Evolutionary conservation across 2,113 vertebrate species (phyloP).

Genomic region (Jacana jacana): DNA sequence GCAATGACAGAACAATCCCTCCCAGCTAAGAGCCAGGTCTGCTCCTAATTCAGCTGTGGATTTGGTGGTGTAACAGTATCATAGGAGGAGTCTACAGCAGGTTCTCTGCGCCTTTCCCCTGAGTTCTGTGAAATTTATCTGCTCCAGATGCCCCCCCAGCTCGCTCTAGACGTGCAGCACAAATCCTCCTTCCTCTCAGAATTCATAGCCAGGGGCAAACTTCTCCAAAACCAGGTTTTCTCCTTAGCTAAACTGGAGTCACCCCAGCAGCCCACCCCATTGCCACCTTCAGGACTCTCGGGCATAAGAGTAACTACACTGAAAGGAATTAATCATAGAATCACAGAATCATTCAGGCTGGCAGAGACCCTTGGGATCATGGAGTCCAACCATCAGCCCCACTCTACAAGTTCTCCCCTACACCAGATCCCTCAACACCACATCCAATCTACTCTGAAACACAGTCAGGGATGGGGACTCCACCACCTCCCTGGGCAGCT

Average conservation of each 20-base stretch:
- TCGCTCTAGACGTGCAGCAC: background rate
- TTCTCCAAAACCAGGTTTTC: background rate
- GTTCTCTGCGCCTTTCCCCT: background rate
- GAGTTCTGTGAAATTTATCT: background rate
- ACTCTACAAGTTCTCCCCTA: no score
- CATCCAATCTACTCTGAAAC: no score
- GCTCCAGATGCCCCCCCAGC: accelerated
- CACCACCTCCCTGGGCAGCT: no score
- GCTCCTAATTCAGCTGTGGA: background rate
- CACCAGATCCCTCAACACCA: no score
- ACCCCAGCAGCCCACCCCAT: background rate
- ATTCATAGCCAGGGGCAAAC: accelerated
- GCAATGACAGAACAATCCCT: background rate
- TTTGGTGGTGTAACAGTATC: background rate
- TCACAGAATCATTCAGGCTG: no score
- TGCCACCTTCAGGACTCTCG: background rate
- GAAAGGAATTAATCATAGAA: no score
- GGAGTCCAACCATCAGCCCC: no score
- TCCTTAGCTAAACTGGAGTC: background rate
- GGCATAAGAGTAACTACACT: background rate
- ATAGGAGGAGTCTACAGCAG: background rate
- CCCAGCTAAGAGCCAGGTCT: background rate
- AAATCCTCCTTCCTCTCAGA: background rate
- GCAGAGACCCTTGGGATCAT: no score
- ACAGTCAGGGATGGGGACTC: no score